These are phyloP conservation scores for Harpalus rubripes DNA, from an alignment of 2,888 invertebrate species.

Conservation along the genomic window DNA sequence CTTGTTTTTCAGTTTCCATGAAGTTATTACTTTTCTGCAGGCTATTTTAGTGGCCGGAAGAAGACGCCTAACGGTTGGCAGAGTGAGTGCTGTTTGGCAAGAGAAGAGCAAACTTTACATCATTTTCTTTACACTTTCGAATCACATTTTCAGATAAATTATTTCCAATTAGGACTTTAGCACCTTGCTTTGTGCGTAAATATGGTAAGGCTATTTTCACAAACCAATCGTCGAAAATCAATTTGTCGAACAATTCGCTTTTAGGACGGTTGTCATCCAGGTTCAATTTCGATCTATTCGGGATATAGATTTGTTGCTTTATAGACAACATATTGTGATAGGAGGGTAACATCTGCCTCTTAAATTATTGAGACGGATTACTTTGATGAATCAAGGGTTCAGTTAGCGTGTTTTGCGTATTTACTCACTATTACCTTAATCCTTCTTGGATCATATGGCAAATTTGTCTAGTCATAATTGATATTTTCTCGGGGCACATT, in stretches of 20 bases:
- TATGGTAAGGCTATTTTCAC: slow-evolving; percentile 59
- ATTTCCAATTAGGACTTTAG: slow-evolving; percentile 73
- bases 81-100: slow-evolving; percentile 72
- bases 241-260: slow-evolving; percentile 67
- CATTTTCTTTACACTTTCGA: slow-evolving; percentile 71
- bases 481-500: slow-evolving; percentile 46
- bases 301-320: slow-evolving; percentile 60
- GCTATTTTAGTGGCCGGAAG: slow-evolving; percentile 70
- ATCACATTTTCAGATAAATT: slow-evolving; percentile 72
- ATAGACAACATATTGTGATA: slow-evolving; percentile 68
- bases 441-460: slow-evolving; percentile 73
- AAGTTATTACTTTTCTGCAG: slow-evolving; percentile 70
- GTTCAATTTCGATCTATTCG: slow-evolving; percentile 61
- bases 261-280: slow-evolving; percentile 51
- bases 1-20: slow-evolving; percentile 70
- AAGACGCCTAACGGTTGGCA: slow-evolving; percentile 72
- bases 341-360: slow-evolving; percentile 54
- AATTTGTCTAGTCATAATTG: slow-evolving; percentile 74
- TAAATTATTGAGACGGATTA: slow-evolving; percentile 58
- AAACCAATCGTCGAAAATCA: slow-evolving; percentile 67
- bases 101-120: slow-evolving; percentile 72
- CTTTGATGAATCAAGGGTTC: slow-evolving; percentile 66
- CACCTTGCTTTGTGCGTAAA: slow-evolving; percentile 38
- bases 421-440: slow-evolving; percentile 70
- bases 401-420: slow-evolving; percentile 72